Percentiles rank a stretch among this genome's conserved stretches.
Conservation (phyloP, 2,113 vertebrate species). For the Paracanthobrama guichenoti region DNA sequence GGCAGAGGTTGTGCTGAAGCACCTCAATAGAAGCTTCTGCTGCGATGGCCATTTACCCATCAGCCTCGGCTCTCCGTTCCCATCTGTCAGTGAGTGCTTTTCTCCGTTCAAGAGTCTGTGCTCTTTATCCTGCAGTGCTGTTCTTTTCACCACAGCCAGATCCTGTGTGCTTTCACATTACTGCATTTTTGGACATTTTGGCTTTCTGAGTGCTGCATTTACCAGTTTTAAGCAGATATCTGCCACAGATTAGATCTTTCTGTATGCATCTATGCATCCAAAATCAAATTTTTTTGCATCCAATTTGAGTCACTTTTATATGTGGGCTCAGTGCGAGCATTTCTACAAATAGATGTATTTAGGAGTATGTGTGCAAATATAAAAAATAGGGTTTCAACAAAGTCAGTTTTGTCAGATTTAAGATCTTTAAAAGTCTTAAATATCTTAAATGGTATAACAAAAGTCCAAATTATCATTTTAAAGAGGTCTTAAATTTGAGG, state of each 20-base stretch:
- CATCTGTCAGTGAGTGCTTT: constrained; percentile 14
- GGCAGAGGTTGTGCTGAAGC: constrained; percentile 5
- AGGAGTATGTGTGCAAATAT: no score
- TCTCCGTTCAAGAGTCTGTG: constrained; percentile 17
- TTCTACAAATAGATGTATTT: no score
- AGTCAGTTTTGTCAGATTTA: no score
- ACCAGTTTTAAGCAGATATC: neutral
- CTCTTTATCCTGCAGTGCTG: neutral
- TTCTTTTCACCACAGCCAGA: neutral
- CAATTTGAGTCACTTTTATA: neutral
- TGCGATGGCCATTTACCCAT: constrained; percentile 47
- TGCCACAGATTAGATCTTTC: neutral
- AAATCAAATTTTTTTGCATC: neutral
- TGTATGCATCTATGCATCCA: neutral
- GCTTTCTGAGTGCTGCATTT: neutral
- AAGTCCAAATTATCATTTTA: no score
- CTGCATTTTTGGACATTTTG: neutral
- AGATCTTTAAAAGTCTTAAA: no score
- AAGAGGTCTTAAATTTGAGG: no score
- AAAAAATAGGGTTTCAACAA: no score
- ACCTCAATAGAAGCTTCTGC: constrained; percentile 36
- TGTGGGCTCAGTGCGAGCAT: neutral
- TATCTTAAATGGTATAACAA: no score
- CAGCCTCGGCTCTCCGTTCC: neutral
- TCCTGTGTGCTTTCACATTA: neutral